Evolutionary conservation across 2,888 invertebrate genomes (phyloP), one percentile per base, ranked within the genome.

Genomic region (Pristionchus mayeri): DNA sequence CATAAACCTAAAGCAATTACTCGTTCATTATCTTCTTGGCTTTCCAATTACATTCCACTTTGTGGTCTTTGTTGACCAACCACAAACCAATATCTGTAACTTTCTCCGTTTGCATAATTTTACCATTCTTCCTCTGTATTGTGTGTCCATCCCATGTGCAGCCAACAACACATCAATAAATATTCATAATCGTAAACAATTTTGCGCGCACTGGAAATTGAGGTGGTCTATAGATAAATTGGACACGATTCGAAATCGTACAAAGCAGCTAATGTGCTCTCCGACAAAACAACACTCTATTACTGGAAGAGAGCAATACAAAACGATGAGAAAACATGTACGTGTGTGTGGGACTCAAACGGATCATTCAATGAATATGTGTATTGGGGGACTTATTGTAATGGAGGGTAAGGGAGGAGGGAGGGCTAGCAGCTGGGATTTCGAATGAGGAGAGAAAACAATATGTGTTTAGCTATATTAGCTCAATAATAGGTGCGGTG

Each of bases 101-200:
- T n/a, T n/a, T n/a, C n/a, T n/a, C n/a, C n/a, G n/a, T n/a, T n/a
- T n/a, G n/a, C n/a, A n/a, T n/a, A n/a, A n/a, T n/a, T n/a, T 44
- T 44, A 6, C 13, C 44, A 44, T 30, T 60, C 24, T 24, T 16
- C 30, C 1, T 60, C 60, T 60, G 27, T 60, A 30, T 60, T 16
- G 11, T 30, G 13, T 24, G n/a, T 21, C 54, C 54, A 16, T 30
- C 30, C 30, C 60, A 60, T 60, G 60, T 60, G 60, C 60, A 67
- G 37, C 67, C 16, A 67, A 21, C 37, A 67, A 44, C 60, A 37
- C 18, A 37, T 67, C 67, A 67, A 67, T 67, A 67, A 67, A 67
- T 67, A 67, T 67, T 67, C 67, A 67, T 67, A 67, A 67, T 67
- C 21, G 67, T 67, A 67, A 67, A 67, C 67, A 67, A 67, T 37